Conservation (phyloP, 2,888 invertebrate genomes). For the Miltochrista miniata region DNA sequence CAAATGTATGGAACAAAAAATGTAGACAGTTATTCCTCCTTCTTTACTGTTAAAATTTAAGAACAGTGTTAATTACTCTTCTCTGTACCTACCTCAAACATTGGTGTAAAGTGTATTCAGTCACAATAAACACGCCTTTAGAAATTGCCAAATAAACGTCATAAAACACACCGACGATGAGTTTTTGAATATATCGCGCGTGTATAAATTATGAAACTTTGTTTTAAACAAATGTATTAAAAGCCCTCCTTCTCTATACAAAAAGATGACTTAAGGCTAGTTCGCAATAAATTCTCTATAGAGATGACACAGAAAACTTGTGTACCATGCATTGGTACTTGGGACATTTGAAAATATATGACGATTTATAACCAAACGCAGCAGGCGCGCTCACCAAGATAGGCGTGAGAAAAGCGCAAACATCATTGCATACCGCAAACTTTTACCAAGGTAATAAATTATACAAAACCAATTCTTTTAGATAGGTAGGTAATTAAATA, state of each 20-base stretch:
- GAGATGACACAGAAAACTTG: conserved; percentile 2
- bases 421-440: neutral
- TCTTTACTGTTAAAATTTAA: no score
- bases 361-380: conserved; percentile 3
- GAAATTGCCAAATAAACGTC: neutral
- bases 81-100: no score
- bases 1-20: no score
- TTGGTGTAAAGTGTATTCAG: no score
- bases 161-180: neutral
- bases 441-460: neutral
- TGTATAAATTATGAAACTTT: neutral
- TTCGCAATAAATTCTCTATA: conserved; percentile 2
- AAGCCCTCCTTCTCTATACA: neutral
- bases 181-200: neutral
- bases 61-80: no score
- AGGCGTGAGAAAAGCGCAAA: conserved; percentile 8
- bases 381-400: neutral
- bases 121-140: no score
- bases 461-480: conserved; percentile 2
- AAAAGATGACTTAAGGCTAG: neutral
- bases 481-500: conserved; percentile 25
- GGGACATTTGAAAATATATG: neutral
- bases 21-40: no score
- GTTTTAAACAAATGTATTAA: neutral
- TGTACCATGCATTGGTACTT: neutral